Percentiles rank a stretch among this genome's conserved stretches.
Conservation (phyloP, 1,140 invertebrate species). For the Aphis craccivora region DNA sequence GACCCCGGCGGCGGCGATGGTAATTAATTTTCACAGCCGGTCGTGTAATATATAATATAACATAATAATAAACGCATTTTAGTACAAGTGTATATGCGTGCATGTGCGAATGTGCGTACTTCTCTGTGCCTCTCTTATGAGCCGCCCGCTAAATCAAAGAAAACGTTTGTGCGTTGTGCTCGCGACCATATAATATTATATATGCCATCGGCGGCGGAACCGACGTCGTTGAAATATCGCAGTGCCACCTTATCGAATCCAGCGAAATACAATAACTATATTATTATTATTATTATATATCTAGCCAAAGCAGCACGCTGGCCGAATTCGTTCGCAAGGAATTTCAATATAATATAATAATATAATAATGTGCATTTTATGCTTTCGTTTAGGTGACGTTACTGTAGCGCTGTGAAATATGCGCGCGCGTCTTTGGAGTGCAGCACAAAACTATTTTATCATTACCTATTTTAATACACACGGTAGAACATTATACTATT, state of each 20-base stretch:
- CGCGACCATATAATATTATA: neutral
- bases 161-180: neutral
- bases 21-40: neutral
- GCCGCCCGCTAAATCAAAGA: neutral
- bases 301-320: neutral
- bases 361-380: neutral
- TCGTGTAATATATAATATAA: neutral
- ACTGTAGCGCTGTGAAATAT: too few species aligned
- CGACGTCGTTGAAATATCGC: neutral
- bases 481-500: neutral
- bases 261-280: neutral
- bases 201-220: neutral
- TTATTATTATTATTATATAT: neutral
- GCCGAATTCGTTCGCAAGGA: neutral
- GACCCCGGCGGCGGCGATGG: neutral
- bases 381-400: too few species aligned
- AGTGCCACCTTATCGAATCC: neutral
- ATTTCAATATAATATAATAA: neutral
- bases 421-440: neutral
- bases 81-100: neutral
- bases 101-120: neutral
- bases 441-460: neutral
- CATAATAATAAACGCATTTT: slow-evolving; percentile 1
- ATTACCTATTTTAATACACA: neutral
- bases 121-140: neutral